phyloP scores from a whole-genome alignment of 2,797 vertebrate species.

The Enteromius argenteus region DNA sequence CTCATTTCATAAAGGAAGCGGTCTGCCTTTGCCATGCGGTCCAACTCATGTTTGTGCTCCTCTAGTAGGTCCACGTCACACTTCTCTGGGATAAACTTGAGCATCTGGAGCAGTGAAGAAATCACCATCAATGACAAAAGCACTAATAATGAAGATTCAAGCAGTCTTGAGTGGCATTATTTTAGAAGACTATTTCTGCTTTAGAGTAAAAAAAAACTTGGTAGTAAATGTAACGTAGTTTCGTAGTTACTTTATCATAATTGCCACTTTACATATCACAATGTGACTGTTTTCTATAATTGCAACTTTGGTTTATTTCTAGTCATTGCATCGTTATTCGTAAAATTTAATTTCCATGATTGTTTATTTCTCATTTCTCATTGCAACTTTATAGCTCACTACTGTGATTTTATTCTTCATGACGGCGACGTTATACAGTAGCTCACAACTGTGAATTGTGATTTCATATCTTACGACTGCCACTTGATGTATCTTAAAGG shows the following conservation, averaged over 20 bases:
- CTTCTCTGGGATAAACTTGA: slow-evolving; percentile 98
- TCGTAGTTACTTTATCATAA: not conserved
- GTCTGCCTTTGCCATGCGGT: slow-evolving; percentile 97
- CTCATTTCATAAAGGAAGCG: slow-evolving; percentile 99
- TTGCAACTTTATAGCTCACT: not conserved
- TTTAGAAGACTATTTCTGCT: not conserved
- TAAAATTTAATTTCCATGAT: not conserved
- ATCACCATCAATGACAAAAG: not conserved
- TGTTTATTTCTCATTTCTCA: not conserved
- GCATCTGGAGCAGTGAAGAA: slow-evolving; percentile 78
- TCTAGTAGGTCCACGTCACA: slow-evolving; percentile 94
- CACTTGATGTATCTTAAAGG: not conserved
- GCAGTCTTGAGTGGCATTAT: not conserved
- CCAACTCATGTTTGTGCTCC: slow-evolving; percentile 96
- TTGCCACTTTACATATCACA: not conserved
- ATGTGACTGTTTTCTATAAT: not conserved
- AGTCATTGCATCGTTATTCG: not conserved
- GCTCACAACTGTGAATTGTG: too few relatives aligned
- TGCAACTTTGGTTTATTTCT: not conserved
- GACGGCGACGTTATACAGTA: not conserved
- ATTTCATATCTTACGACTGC: not conserved
- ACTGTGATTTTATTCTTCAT: not conserved
- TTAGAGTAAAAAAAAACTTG: not conserved
- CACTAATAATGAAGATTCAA: not conserved
- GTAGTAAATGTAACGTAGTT: not conserved